Percentiles rank a stretch among this genome's conserved stretches.
Conservation (phyloP, 53 echinoderm and acorn worm species). For the Echinometra lucunter region DNA sequence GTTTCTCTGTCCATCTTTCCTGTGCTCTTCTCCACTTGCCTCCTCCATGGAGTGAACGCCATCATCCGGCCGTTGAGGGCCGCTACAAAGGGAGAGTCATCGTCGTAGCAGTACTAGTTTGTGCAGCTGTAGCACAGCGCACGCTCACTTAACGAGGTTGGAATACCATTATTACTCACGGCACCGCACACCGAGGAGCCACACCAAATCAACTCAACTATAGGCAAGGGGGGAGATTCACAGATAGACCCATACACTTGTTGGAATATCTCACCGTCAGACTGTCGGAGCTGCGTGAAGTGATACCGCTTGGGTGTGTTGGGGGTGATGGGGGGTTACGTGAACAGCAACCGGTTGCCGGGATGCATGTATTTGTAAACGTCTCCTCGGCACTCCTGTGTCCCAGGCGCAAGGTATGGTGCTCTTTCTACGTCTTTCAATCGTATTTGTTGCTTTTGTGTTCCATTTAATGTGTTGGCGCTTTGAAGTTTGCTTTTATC, state of each 20-base stretch:
- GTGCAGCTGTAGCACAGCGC: conserved; percentile 5
- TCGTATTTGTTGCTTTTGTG: neutral
- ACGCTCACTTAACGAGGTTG: neutral
- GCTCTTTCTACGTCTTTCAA: neutral
- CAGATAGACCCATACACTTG: neutral
- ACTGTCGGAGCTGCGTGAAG: neutral
- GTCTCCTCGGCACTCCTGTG: conserved; percentile 87
- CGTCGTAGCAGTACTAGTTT: neutral
- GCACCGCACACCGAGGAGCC: neutral
- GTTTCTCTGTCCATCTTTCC: no score
- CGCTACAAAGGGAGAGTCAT: neutral
- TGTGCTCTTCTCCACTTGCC: neutral
- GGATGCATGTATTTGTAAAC: conserved; percentile 92
- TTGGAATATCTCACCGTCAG: conserved; percentile 1
- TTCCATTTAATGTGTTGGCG: neutral
- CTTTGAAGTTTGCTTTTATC: neutral
- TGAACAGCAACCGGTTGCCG: conserved; percentile 2
- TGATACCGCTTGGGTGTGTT: neutral
- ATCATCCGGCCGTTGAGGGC: conserved; percentile 25
- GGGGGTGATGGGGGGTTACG: conserved; percentile 29
- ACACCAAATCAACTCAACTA: neutral
- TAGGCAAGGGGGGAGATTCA: neutral
- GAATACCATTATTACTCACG: conserved; percentile 37
- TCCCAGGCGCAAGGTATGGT: conserved; percentile 76
- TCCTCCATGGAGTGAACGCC: neutral